These are phyloP conservation scores for Antennarius maculatus DNA, from an alignment of 2,797 vertebrate species.

Conservation along the genomic window DNA sequence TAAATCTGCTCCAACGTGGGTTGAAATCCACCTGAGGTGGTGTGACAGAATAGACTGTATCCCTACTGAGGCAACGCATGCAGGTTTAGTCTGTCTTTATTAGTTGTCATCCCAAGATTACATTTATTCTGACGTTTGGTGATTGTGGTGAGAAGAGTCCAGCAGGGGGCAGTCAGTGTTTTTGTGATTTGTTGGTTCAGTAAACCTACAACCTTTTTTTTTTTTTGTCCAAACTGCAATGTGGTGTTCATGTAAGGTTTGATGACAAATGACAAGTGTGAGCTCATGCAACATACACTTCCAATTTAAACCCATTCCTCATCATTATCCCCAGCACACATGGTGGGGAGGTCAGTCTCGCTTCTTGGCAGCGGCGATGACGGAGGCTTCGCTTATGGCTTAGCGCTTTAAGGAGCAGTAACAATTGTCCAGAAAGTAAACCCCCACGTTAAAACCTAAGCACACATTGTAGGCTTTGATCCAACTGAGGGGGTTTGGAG, in stretches of 20 bases:
- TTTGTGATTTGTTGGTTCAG: slow-evolving; percentile 1
- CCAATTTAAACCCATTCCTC: slow-evolving; percentile 28
- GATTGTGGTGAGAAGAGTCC: slow-evolving; percentile 7
- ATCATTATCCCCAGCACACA: slow-evolving; percentile 33
- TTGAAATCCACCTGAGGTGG: too few species aligned
- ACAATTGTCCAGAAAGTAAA: slow-evolving; percentile 48
- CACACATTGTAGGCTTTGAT: slow-evolving; percentile 68
- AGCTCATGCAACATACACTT: slow-evolving; percentile 45
- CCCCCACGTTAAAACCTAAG: slow-evolving; percentile 55
- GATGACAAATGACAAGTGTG: slow-evolving; percentile 44
- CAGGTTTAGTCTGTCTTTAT: too few species aligned
- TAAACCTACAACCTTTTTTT: slow-evolving; percentile 1
- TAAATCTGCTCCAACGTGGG: too few species aligned
- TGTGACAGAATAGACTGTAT: too few species aligned
- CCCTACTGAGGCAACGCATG: too few species aligned
- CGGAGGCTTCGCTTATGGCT: slow-evolving; percentile 56
- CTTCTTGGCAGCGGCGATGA: slow-evolving; percentile 39
- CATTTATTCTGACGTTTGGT: background rate
- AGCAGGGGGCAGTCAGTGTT: slow-evolving; percentile 39
- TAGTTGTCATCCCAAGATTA: too few species aligned
- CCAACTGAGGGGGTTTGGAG: slow-evolving; percentile 29
- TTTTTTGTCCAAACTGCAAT: background rate
- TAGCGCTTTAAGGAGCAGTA: slow-evolving; percentile 60
- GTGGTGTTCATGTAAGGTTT: slow-evolving; percentile 13
- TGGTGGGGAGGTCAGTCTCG: slow-evolving; percentile 37